Evolutionary conservation across 2,113 vertebrate genomes (phyloP).

Genomic region (Plestiodon gilberti): DNA sequence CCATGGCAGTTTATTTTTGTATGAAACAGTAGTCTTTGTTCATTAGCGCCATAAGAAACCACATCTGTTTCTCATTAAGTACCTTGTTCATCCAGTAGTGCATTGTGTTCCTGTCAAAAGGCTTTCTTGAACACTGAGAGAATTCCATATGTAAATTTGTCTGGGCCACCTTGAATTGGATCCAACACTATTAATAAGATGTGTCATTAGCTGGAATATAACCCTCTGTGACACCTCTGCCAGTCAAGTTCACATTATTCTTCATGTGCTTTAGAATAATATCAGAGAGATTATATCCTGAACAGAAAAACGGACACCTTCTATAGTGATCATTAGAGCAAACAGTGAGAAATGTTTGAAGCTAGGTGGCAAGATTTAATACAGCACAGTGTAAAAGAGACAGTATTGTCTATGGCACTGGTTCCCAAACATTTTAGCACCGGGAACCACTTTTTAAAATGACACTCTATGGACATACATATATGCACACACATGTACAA

Average conservation of each 20-base stretch:
- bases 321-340: neutral
- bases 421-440: too few species aligned
- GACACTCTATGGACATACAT: too few species aligned
- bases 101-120: conserved; percentile 12
- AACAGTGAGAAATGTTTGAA: neutral
- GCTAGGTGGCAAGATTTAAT: neutral
- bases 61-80: conserved; percentile 67
- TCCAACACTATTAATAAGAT: neutral
- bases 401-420: too few species aligned
- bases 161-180: neutral
- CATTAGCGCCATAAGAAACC: conserved; percentile 36
- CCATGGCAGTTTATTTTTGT: conserved; percentile 33
- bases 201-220: accelerated
- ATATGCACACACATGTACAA: neutral
- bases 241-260: accelerated
- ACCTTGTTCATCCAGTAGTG: conserved; percentile 5
- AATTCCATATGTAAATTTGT: conserved; percentile 7
- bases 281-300: neutral
- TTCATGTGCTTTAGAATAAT: accelerated
- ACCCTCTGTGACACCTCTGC: neutral
- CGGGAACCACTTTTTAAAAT: too few species aligned
- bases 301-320: neutral
- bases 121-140: conserved; percentile 2
- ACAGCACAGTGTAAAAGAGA: neutral
- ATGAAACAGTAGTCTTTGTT: conserved; percentile 57